Evolutionary conservation across 64 coral and sea anemone species (phyloP).

Genomic region (Montipora cactus): DNA sequence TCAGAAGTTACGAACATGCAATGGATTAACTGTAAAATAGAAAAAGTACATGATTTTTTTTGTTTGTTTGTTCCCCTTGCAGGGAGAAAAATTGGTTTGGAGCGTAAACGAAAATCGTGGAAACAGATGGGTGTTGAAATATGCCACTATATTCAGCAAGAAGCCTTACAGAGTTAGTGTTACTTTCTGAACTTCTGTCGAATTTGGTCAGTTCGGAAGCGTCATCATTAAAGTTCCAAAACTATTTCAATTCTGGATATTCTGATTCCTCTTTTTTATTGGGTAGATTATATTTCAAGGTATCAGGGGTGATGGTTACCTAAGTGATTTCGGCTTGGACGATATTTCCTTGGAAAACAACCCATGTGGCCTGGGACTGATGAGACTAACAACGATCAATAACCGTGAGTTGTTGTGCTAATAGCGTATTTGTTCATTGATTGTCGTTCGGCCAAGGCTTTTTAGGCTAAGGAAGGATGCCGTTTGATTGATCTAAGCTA

Average conservation of each 20-base stretch:
- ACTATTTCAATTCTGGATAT: not conserved
- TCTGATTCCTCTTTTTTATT: not conserved
- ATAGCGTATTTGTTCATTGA: not conserved
- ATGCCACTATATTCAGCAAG: constrained; percentile 70
- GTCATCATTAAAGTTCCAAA: no score
- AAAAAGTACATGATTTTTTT: no score
- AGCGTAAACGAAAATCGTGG: constrained; percentile 60
- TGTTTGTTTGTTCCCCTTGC: not conserved
- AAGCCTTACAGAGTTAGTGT: constrained; percentile 74
- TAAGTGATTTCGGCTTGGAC: constrained; percentile 81
- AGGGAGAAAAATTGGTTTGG: constrained; percentile 80
- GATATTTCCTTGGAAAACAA: constrained; percentile 70
- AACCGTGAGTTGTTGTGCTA: not conserved
- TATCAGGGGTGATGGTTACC: constrained; percentile 79
- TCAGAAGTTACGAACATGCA: no score
- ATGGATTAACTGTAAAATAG: no score
- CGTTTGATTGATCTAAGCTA: no score
- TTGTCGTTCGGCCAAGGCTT: not conserved
- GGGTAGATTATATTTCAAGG: constrained; percentile 75
- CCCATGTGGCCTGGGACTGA: constrained; percentile 57
- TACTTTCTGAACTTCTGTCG: not conserved
- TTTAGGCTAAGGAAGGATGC: no score
- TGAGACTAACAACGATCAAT: constrained; percentile 11
- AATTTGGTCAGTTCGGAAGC: not conserved
- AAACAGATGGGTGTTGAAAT: constrained; percentile 75